Base-by-base conservation (phyloP, 2,797 vertebrate species). In the Diceros bicornis region DNA sequence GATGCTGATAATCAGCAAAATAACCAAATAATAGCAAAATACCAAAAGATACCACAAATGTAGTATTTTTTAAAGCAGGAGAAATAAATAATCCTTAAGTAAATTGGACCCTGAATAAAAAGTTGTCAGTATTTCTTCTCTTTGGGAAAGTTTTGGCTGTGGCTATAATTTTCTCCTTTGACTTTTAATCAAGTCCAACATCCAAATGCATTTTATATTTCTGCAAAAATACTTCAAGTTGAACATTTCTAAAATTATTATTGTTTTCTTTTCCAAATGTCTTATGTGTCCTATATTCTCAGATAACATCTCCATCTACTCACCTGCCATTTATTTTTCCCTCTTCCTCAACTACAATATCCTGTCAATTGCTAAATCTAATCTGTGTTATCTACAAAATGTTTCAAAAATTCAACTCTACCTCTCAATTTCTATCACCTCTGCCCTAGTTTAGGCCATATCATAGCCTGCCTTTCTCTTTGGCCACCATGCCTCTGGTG, bases 141-240 rank as follows among this genome's bases (percentile, higher is more conserved):
- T 79, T 78, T 75, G 27, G 71, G 18, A 89, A 75, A 83, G 61
- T 92, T 89, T 96, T 72, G 25, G 12, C 12, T 94, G 7, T 86
- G 52, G 27, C 29, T 61, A 72, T 44, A 89, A 69, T 64, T 85
- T 12, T 68, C 59, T 66, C 12, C 44, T 34, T 75, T 92, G 50
- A 82, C 59, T 95, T 93, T n/a, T 93, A 72, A 90, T 92, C 27
- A 96, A 75, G 18, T 81, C 10, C 61, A 88, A 44, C 16, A 85
- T 89, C 47, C 75, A 97, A 90, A 89, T 81, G 44, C 5, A 81
- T 59, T 79, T 61, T 74, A 10, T 7, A 91, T 81, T 82, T 92
- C 29, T 82, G 47, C 34, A 96, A 92, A 97, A 14, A 55, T 62
- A 71, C 17, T 83, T 87, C 37, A 90, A 44, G 18, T 59, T 69